Evolutionary conservation across 2,888 invertebrate species (phyloP).

Genomic region (Thelaira solivaga): DNA sequence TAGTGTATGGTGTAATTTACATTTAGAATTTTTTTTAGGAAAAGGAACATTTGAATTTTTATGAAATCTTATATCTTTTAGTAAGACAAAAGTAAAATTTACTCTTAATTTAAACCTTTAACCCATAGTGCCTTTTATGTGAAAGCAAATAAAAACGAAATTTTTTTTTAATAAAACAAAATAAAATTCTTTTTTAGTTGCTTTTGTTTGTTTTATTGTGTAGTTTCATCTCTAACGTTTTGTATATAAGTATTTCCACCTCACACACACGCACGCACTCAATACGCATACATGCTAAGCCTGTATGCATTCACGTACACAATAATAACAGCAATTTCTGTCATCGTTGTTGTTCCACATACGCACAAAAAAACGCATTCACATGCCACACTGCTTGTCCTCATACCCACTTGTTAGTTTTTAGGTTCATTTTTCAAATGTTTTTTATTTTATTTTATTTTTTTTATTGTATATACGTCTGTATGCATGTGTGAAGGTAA

Average conservation of each 20-base stretch:
- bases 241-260: constrained; percentile 46
- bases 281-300: not conserved
- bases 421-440: constrained; percentile 17
- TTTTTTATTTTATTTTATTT: not conserved
- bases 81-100: too few relatives aligned
- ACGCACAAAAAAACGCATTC: constrained; percentile 60
- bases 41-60: too few relatives aligned
- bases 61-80: too few relatives aligned
- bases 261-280: not conserved
- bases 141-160: constrained; percentile 14
- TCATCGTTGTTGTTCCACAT: constrained; percentile 54
- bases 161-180: constrained; percentile 38
- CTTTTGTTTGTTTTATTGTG: constrained; percentile 45
- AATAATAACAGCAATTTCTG: constrained; percentile 56
- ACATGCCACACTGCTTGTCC: not conserved
- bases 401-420: constrained; percentile 13
- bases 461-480: too few relatives aligned
- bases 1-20: too few relatives aligned
- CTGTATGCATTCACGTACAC: not conserved
- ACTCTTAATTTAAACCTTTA: too few relatives aligned
- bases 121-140: constrained; percentile 27
- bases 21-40: too few relatives aligned
- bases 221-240: constrained; percentile 57
- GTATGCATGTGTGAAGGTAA: too few relatives aligned
- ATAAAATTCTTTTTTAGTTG: constrained; percentile 46